A percentile compares a stretch with the other conserved stretches of the same genome.
Evolutionary conservation across 2,113 vertebrate genomes (phyloP).

Genomic region (Typhlomys cinereus): DNA sequence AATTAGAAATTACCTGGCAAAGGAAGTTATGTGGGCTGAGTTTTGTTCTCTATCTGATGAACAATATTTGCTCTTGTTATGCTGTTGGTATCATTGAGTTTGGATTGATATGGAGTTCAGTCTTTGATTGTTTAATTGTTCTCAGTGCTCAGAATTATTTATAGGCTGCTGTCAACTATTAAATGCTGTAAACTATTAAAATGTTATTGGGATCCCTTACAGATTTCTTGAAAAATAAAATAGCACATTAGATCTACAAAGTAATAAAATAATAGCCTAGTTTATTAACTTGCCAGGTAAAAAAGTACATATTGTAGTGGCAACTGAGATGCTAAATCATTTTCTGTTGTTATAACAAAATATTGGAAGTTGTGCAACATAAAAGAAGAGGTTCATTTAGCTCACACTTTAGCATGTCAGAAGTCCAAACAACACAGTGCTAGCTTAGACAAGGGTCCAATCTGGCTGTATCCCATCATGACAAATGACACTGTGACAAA

Average conservation of each 20-base stretch:
- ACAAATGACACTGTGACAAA: background rate
- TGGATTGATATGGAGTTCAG: background rate
- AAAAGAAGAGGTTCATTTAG: background rate
- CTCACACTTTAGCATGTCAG: background rate
- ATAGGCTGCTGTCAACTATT: background rate
- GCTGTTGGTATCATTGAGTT: background rate
- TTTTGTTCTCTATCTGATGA: background rate
- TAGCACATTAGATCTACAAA: background rate
- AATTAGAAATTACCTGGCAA: background rate
- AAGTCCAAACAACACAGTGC: background rate
- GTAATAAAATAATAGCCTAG: slow-evolving; percentile 10
- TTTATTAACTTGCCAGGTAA: background rate
- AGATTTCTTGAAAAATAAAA: slow-evolving; percentile 38
- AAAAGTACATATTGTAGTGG: background rate
- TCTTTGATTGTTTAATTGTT: background rate
- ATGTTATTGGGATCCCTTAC: background rate
- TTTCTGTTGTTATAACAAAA: background rate
- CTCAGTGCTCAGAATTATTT: background rate
- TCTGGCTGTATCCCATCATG: background rate
- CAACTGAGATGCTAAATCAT: background rate
- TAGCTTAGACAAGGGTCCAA: background rate
- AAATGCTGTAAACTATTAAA: too few relatives aligned
- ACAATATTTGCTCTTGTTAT: background rate
- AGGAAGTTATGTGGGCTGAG: background rate
- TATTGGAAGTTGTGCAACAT: background rate